Conservation (phyloP, 2,113 vertebrate genomes). For the Lutjanus erythropterus region DNA sequence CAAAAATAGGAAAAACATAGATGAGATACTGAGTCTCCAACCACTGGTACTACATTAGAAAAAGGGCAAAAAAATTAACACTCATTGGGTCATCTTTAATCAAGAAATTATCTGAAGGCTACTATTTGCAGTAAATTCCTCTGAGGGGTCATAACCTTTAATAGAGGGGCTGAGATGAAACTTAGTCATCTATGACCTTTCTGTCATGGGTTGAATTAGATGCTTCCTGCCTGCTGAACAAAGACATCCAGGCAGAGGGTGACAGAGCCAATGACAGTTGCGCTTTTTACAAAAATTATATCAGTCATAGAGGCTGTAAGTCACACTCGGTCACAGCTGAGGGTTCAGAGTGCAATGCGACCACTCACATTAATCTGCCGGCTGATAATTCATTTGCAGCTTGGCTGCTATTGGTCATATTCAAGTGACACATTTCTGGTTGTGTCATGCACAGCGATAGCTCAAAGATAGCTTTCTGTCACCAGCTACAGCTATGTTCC, state of each 20-base stretch:
- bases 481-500: constrained; percentile 12
- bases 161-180: constrained; percentile 44
- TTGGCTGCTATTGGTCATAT: constrained; percentile 48
- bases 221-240: constrained; percentile 46
- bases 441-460: not conserved
- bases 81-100: constrained; percentile 35
- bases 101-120: constrained; percentile 11
- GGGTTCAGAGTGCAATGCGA: constrained; percentile 1
- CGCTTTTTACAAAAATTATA: constrained; percentile 44
- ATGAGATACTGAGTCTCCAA: too few species aligned
- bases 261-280: constrained; percentile 35
- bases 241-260: constrained; percentile 37
- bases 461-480: constrained; percentile 63
- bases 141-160: constrained; percentile 47
- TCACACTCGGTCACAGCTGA: constrained; percentile 46
- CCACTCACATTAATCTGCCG: constrained; percentile 46
- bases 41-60: too few species aligned
- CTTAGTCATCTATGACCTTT: constrained; percentile 52
- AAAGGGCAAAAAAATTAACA: not conserved
- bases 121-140: constrained; percentile 30
- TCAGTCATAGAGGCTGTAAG: constrained; percentile 24
- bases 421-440: constrained; percentile 56
- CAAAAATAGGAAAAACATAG: too few species aligned
- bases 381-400: constrained; percentile 39
- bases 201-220: constrained; percentile 61